phyloP scores from a whole-genome alignment of 1,140 invertebrate genomes.

The Bathynomus jamesi region DNA sequence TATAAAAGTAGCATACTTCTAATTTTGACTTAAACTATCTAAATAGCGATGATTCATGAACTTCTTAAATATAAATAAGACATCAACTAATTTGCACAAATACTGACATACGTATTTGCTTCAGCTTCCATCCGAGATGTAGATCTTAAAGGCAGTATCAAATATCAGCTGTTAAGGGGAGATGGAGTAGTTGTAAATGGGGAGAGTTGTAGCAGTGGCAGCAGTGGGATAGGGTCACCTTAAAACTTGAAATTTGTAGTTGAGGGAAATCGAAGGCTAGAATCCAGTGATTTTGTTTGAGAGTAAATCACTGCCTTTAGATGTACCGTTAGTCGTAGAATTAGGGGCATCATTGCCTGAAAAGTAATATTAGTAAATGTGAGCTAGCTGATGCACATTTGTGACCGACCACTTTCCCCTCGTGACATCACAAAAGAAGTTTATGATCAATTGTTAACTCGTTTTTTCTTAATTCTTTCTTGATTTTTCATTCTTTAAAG shows the following conservation, averaged over 20 bases:
- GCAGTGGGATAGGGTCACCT: background rate
- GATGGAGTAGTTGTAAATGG: background rate
- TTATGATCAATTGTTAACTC: too few species aligned
- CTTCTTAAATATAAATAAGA: background rate
- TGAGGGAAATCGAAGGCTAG: constrained; percentile 17
- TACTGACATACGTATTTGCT: background rate
- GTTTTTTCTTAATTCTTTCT: too few species aligned
- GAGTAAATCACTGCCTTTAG: constrained; percentile 37
- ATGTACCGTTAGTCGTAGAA: constrained; percentile 38
- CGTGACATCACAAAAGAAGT: background rate
- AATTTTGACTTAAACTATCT: too few species aligned
- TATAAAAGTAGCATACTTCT: too few species aligned
- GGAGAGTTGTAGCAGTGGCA: background rate
- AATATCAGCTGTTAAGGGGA: background rate
- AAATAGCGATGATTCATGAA: background rate
- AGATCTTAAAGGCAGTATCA: background rate
- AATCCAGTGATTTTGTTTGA: constrained; percentile 37
- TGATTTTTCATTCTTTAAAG: too few species aligned
- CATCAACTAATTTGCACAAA: background rate
- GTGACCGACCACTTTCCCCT: background rate
- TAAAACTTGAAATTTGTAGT: background rate
- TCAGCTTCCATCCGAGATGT: background rate
- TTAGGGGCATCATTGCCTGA: constrained; percentile 38
- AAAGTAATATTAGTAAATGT: constrained; percentile 37
- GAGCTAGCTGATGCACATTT: constrained; percentile 14